These are phyloP conservation scores for Halocynthia aurantium DNA, from an alignment of 23 tunicate species.

Conservation along the genomic window DNA sequence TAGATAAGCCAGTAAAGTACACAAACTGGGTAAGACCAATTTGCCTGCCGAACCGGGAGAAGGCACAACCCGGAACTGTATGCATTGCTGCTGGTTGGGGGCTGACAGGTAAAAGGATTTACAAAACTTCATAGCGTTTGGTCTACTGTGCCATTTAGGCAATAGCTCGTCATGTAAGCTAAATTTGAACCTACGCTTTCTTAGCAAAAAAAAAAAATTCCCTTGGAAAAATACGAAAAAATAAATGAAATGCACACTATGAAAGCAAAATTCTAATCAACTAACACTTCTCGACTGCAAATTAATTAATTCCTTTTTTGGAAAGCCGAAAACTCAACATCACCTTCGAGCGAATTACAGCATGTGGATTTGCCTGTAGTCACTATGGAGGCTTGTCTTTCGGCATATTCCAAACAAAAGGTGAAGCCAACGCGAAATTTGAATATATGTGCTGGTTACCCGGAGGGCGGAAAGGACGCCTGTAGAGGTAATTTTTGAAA, in stretches of 20 bases:
- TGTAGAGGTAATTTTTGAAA: constrained; percentile 45
- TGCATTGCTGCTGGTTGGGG: constrained; percentile 67
- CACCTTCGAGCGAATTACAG: constrained; percentile 17
- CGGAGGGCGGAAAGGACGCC: constrained; percentile 80
- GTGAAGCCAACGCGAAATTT: not conserved
- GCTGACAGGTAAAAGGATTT: constrained; percentile 23
- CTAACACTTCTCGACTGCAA: too few species aligned
- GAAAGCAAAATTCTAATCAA: too few species aligned
- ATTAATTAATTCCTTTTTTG: too few species aligned
- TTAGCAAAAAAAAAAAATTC: too few species aligned
- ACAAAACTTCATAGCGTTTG: too few species aligned
- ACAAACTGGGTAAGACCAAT: constrained; percentile 9
- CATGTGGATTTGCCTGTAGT: constrained; percentile 58
- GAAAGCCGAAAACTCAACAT: constrained; percentile 9
- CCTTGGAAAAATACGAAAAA: too few species aligned
- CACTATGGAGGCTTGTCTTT: constrained; percentile 18
- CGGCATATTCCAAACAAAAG: constrained; percentile 8
- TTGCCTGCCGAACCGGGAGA: constrained; percentile 47
- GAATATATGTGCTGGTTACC: constrained; percentile 80
- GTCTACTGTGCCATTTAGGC: too few species aligned
- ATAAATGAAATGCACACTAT: too few species aligned
- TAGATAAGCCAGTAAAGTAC: not conserved
- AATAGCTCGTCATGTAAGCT: too few species aligned
- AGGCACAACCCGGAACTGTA: constrained; percentile 27
- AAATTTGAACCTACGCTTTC: too few species aligned